Conservation (phyloP, 2,113 vertebrate species). For the Micromys minutus region DNA sequence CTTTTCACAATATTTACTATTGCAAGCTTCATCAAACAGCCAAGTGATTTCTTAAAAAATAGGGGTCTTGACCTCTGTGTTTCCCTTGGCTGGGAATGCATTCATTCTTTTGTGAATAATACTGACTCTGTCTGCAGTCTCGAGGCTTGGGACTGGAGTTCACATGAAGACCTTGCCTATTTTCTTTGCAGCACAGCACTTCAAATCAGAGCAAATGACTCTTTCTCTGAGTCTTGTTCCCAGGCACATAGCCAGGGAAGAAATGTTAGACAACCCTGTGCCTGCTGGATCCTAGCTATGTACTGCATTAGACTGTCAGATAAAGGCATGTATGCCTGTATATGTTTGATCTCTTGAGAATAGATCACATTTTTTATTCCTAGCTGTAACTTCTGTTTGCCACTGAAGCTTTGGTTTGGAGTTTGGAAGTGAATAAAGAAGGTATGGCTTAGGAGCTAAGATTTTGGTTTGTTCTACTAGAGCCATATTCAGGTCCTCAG, state of each 20-base stretch:
- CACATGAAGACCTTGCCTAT: conserved; percentile 13
- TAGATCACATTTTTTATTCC: background rate
- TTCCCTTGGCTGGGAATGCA: conserved; percentile 12
- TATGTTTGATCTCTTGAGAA: conserved; percentile 29
- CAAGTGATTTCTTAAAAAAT: conserved; percentile 65
- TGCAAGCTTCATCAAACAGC: conserved; percentile 71
- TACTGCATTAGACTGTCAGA: background rate
- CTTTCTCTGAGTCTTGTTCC: background rate
- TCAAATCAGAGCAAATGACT: conserved; percentile 54
- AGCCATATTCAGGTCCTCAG: background rate
- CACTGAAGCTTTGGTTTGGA: background rate
- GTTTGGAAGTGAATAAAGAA: background rate
- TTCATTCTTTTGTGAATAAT: conserved; percentile 61
- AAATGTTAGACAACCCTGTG: background rate
- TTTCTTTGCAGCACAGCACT: conserved; percentile 46
- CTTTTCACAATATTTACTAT: conserved; percentile 58
- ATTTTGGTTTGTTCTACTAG: background rate
- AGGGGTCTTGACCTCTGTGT: conserved; percentile 53
- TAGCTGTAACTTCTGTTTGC: background rate
- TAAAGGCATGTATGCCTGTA: background rate
- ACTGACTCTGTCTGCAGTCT: conserved; percentile 21
- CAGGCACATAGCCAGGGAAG: background rate
- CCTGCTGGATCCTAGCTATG: background rate
- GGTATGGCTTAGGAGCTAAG: background rate
- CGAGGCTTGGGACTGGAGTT: conserved; percentile 28